phyloP scores from a whole-genome alignment of 2,888 invertebrate genomes.

The Barypeithes pellucidus region DNA sequence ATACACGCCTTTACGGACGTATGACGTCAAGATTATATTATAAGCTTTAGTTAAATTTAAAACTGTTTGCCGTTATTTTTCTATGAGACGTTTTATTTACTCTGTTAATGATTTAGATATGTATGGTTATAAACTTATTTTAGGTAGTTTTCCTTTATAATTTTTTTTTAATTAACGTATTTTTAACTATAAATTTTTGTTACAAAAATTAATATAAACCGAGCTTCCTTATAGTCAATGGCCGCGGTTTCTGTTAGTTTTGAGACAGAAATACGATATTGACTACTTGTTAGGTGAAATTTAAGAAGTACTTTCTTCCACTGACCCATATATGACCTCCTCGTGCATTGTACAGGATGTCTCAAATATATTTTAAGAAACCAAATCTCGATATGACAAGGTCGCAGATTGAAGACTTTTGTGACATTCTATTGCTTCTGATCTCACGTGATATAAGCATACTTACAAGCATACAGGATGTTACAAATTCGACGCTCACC shows the following conservation, averaged over 20 bases:
- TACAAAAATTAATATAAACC: no score
- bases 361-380: constrained; percentile 6
- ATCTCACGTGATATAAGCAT: not conserved
- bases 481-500: no score
- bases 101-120: constrained; percentile 24
- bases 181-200: no score
- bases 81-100: constrained; percentile 10
- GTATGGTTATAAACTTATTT: constrained; percentile 9
- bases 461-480: no score
- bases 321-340: no score
- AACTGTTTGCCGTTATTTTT: constrained; percentile 24
- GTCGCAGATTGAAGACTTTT: not conserved
- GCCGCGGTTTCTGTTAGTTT: no score
- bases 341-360: constrained; percentile 6
- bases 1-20: no score
- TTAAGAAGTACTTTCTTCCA: not conserved
- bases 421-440: constrained; percentile 1
- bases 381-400: not conserved
- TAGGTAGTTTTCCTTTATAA: no score
- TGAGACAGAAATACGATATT: constrained; percentile 1
- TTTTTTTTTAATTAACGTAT: no score
- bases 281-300: not conserved
- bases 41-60: constrained; percentile 5
- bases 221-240: no score
- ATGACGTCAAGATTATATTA: no score